These are phyloP conservation scores for Dichetophora obliterata DNA, from an alignment of 2,888 invertebrate genomes.

Conservation along the genomic window DNA sequence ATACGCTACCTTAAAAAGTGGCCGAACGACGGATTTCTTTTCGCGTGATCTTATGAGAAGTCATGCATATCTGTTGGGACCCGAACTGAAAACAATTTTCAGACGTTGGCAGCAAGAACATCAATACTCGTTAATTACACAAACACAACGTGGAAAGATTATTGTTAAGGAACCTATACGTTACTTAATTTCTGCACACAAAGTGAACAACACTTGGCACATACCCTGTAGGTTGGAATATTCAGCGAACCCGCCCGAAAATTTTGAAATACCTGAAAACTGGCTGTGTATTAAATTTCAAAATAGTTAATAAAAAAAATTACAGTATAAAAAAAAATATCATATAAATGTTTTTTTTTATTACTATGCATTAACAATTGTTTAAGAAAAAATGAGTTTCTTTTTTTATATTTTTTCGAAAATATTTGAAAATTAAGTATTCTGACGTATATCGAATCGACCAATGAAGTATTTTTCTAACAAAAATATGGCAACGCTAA, in stretches of 20 bases:
- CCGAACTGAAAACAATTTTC: conserved; percentile 75
- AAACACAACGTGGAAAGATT: conserved; percentile 68
- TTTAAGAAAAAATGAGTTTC: too few species aligned
- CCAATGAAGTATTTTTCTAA: too few species aligned
- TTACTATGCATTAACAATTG: too few species aligned
- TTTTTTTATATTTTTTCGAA: too few species aligned
- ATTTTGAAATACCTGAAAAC: conserved; percentile 66
- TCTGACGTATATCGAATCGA: too few species aligned
- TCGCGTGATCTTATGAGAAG: conserved; percentile 84
- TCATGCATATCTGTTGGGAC: conserved; percentile 77
- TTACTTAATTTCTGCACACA: conserved; percentile 74
- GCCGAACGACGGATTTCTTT: conserved; percentile 79
- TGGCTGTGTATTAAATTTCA: conserved; percentile 74
- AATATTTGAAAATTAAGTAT: too few species aligned
- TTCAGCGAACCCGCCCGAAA: conserved; percentile 54
- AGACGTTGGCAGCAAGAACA: conserved; percentile 83
- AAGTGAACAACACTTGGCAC: conserved; percentile 76
- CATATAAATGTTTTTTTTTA: too few species aligned
- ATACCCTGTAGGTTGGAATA: conserved; percentile 73
- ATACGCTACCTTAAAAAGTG: conserved; percentile 84
- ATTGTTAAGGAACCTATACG: conserved; percentile 73
- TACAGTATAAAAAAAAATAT: too few species aligned
- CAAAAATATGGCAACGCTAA: too few species aligned
- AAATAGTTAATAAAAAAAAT: conserved; percentile 23
- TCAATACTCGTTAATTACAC: conserved; percentile 72